These are phyloP conservation scores for Scaptomyza polygonia DNA, from an alignment of 2,888 invertebrate genomes.

Conservation along the genomic window DNA sequence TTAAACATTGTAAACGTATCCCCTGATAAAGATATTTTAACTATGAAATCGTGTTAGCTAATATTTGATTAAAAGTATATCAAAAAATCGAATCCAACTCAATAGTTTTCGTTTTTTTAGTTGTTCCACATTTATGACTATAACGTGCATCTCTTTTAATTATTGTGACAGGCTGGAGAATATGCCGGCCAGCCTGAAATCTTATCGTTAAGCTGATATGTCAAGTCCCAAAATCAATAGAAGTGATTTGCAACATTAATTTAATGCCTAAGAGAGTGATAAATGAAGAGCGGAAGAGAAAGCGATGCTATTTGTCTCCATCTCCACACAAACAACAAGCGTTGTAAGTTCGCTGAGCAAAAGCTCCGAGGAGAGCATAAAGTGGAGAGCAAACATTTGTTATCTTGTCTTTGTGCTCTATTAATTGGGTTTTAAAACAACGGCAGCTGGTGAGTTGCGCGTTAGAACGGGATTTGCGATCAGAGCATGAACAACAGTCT, in stretches of 20 bases:
- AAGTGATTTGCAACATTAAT: constrained; percentile 11
- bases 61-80: too few relatives aligned
- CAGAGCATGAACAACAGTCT: constrained; percentile 27
- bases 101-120: too few relatives aligned
- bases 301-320: background rate
- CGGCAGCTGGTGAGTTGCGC: constrained; percentile 3
- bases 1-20: background rate
- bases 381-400: constrained; percentile 8
- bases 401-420: background rate
- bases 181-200: constrained; percentile 3
- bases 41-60: background rate
- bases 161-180: constrained; percentile 15
- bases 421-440: constrained; percentile 39
- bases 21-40: background rate
- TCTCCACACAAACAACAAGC: constrained; percentile 2
- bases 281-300: background rate
- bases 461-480: constrained; percentile 48
- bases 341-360: constrained; percentile 2
- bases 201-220: constrained; percentile 19
- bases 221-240: constrained; percentile 19
- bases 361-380: constrained; percentile 10
- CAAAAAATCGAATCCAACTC: too few relatives aligned
- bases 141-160: too few relatives aligned
- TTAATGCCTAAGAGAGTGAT: background rate
- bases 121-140: too few relatives aligned